Evolutionary conservation across 2,888 invertebrate genomes (phyloP), one percentile per base, ranked within the genome.

Genomic region (Drosophila eohydei): DNA sequence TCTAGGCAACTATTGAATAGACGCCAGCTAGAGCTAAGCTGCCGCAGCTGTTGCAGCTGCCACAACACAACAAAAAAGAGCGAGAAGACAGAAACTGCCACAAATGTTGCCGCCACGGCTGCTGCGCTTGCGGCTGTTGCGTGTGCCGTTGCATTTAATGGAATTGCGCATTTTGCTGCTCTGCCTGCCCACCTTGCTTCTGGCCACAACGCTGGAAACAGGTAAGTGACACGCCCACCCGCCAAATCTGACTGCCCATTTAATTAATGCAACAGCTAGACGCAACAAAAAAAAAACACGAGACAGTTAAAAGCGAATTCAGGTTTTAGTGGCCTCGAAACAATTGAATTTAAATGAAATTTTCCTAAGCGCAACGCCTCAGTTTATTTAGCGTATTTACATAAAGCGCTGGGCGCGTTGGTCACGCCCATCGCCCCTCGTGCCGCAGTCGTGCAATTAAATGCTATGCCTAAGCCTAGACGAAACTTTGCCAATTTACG

Each of bases 141-240:
- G 62, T 64, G 89, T 89, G 82, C 88, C 90, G 85, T 86, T 92
- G 90, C 92, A 93, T 87, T 91, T 92, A 91, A 92, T 93, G 84
- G 93, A 93, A 90, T 90, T 93, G 82, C 92, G 93, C 78, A 90
- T 93, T 73, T 90, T 93, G 73, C 82, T 93, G 76, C 90, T 93
- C 80, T 93, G 93, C 91, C 92, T 93, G 90, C 93, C 93, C 88
- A 92, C 93, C 74, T 90, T 93, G 80, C 83, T 93, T 73, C 86
- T 93, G 89, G 93, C 93, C 83, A 93, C 93, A 71, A 93, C 93
- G 64, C 80, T 92, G 80, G 93, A 93, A 88, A 93, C 93, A 91
- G 93, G 93, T 93, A 81, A 90, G 92, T 88, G 88, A 59, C 58
- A 34, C 26, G 16, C 30, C n/a, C 58, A 11, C 34, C 12, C 2